Conservation (phyloP, 2,888 invertebrate genomes). For the Cephalotes varians region DNA sequence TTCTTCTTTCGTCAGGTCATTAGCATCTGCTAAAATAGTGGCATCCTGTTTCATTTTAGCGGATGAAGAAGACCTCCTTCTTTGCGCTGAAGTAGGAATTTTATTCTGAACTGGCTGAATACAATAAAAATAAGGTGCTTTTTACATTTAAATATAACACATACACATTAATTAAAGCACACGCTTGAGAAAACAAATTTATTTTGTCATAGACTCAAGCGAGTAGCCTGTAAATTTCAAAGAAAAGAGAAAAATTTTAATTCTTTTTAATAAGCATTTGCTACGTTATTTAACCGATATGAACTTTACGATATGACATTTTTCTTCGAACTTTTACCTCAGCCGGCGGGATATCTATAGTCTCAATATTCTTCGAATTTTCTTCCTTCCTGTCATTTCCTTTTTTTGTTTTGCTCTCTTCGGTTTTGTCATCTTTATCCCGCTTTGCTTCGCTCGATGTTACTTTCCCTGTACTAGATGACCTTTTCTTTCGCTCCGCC, state of each 20-base stretch:
- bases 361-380: conserved; percentile 34
- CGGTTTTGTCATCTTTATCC: background rate
- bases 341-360: conserved; percentile 36
- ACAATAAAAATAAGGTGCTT: conserved; percentile 21
- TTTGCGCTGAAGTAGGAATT: conserved; percentile 61
- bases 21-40: conserved; percentile 4
- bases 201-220: background rate
- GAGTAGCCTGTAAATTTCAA: background rate
- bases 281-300: too few species aligned
- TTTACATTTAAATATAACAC: background rate
- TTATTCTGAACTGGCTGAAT: conserved; percentile 64
- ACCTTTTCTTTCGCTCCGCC: conserved; percentile 58
- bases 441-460: conserved; percentile 32
- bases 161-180: background rate
- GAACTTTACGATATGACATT: background rate
- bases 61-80: conserved; percentile 61
- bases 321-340: conserved; percentile 56
- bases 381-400: conserved; percentile 52
- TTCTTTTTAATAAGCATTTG: background rate
- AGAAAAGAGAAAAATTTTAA: background rate
- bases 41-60: conserved; percentile 59
- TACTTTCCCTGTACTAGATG: conserved; percentile 58
- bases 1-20: conserved; percentile 58
- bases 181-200: background rate
- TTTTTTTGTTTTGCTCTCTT: conserved; percentile 31